phyloP scores from a whole-genome alignment of 2,797 vertebrate genomes.

The Hydrolagus colliei region DNA sequence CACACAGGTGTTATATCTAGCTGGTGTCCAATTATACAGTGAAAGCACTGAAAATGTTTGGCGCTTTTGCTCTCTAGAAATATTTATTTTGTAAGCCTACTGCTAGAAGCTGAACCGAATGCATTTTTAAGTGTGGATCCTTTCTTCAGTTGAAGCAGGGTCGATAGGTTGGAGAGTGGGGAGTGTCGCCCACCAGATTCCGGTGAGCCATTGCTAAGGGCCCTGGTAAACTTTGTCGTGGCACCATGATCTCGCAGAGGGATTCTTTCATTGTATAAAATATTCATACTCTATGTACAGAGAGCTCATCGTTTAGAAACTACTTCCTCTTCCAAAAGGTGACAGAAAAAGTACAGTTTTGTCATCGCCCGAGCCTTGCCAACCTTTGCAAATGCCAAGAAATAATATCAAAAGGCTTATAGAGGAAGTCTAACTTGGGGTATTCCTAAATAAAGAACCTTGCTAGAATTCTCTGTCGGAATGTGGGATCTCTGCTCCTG shows the following conservation, averaged over 20 bases:
- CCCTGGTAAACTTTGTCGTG: conserved; percentile 5
- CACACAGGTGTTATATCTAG: not conserved
- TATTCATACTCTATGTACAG: conserved; percentile 1
- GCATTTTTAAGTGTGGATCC: conserved; percentile 8
- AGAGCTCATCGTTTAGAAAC: not conserved
- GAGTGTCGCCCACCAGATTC: too few species aligned
- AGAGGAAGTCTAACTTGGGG: too few species aligned
- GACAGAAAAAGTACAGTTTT: not conserved
- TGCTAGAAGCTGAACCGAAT: conserved; percentile 10
- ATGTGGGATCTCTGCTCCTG: too few species aligned
- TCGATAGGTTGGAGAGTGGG: too few species aligned
- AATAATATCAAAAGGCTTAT: too few species aligned
- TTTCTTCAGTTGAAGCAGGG: not conserved
- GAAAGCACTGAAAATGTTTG: conserved; percentile 5
- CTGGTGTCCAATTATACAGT: conserved; percentile 7
- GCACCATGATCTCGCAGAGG: not conserved
- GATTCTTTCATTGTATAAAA: not conserved
- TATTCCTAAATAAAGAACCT: too few species aligned
- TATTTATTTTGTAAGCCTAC: not conserved
- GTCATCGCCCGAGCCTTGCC: not conserved
- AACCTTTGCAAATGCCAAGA: not conserved
- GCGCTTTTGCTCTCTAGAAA: conserved; percentile 7
- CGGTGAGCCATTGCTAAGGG: not conserved
- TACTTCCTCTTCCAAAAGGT: not conserved
- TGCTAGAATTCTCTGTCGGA: too few species aligned